Percentiles rank a stretch among this genome's conserved stretches.
Conservation (phyloP, 2,888 invertebrate genomes). For the Plemyria rubiginata region DNA sequence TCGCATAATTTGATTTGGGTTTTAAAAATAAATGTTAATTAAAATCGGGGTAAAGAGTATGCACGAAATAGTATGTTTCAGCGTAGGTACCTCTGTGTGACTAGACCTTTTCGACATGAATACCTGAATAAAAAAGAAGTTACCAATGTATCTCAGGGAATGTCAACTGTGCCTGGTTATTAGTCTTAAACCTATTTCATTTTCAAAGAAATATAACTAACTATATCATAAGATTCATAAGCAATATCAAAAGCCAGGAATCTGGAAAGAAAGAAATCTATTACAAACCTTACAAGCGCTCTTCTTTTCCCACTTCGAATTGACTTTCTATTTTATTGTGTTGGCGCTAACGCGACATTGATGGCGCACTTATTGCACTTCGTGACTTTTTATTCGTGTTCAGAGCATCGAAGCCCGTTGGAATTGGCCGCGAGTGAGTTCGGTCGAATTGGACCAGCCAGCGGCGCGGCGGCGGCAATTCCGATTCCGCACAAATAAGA, state of each 20-base stretch:
- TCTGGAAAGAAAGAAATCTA: not conserved
- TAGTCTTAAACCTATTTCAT: too few relatives aligned
- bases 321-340: constrained; percentile 82
- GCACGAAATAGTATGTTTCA: too few relatives aligned
- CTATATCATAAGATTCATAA: too few relatives aligned
- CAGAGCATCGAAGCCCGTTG: constrained; percentile 43
- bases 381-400: constrained; percentile 66
- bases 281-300: constrained; percentile 42
- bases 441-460: constrained; percentile 59
- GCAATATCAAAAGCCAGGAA: constrained; percentile 8
- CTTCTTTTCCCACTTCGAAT: constrained; percentile 61
- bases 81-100: too few relatives aligned
- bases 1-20: constrained; percentile 15
- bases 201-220: too few relatives aligned
- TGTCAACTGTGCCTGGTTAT: too few relatives aligned
- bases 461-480: constrained; percentile 37
- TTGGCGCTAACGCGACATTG: constrained; percentile 78
- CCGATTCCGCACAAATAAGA: constrained; percentile 44
- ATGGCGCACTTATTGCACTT: constrained; percentile 81
- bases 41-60: not conserved
- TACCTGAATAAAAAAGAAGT: not conserved
- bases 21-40: not conserved
- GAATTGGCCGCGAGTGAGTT: constrained; percentile 57
- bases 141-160: too few relatives aligned
- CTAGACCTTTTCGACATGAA: not conserved